Evolutionary conservation across 2,888 invertebrate genomes (phyloP), one percentile per base, ranked within the genome.

Genomic region (Pterostichus madidus): DNA sequence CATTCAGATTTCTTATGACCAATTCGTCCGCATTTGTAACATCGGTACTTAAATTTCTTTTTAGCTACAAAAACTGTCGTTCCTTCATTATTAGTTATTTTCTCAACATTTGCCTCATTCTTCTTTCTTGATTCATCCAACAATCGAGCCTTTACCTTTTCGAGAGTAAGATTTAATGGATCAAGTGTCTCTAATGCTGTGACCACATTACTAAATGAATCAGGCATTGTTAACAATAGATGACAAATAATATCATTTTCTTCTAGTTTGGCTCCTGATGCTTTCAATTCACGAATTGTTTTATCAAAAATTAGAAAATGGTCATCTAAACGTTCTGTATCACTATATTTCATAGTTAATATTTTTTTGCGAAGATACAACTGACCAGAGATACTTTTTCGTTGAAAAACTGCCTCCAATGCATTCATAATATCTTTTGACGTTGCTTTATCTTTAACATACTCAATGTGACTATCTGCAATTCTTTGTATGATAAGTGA

Each of bases 281-380:
- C 83, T 61, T 85, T 86, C 7, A 86, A 84, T 83, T 85, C 85
- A 86, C n/a, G n/a, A n/a, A n/a, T n/a, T n/a, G n/a, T n/a, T n/a
- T n/a, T n/a, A n/a, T n/a, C n/a, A n/a, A n/a, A 86, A 46, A 84
- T 84, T 13, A 85, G 39, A 80, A 85, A 85, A 52, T 86, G 85
- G 24, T 56, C 79, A 84, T 86, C 86, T 49, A 86, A 76, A 31
- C 80, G 56, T 13, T 85, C 85, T 49, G 49, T 71, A 53, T 87
- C 84, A n/a, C 8, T 49, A 3, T 6, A n/a, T 10, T 49, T 49
- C 49, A 49, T 49, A 6, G 49, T 49, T 3, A 11, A 87, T 76
- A 35, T 5, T 35, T 6, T 35, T 35, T 35, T 35, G 4, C 35
- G 35, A 5, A 35, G 35, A 6, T 35, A 35, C 35, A 35, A 35